A percentile compares a stretch with the other conserved stretches of the same genome.
phyloP scores from a whole-genome alignment of 1,140 invertebrate genomes.

The Penaeus japonicus region DNA sequence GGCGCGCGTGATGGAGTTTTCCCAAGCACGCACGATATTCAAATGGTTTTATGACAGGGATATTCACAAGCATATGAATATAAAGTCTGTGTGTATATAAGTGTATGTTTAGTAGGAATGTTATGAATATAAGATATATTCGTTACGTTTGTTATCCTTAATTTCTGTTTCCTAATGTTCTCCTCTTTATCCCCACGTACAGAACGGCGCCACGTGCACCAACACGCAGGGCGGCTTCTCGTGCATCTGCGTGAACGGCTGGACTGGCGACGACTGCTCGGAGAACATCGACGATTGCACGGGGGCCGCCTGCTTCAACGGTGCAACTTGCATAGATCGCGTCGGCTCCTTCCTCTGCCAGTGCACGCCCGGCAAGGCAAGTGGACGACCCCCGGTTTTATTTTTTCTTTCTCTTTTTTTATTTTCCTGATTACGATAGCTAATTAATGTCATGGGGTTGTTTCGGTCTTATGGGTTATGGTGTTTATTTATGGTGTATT shows the following conservation, averaged over 20 bases:
- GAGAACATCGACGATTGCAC: constrained; percentile 94
- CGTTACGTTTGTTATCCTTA: too few species aligned
- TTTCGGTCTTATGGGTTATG: too few species aligned
- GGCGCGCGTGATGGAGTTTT: not conserved
- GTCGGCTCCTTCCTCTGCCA: constrained; percentile 94
- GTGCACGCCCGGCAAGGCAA: constrained; percentile 94
- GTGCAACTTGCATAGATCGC: constrained; percentile 91
- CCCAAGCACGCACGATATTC: not conserved
- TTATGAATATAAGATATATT: too few species aligned
- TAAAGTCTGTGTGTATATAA: too few species aligned
- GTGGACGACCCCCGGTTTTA: constrained; percentile 64
- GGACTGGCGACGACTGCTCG: constrained; percentile 89
- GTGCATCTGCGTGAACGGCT: constrained; percentile 96
- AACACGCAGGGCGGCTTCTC: constrained; percentile 89
- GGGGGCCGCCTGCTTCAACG: constrained; percentile 92
- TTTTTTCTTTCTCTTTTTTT: constrained; percentile 21
- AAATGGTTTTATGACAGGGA: too few species aligned
- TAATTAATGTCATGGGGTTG: too few species aligned
- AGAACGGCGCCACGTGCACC: constrained; percentile 94
- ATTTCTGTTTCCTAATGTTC: not conserved
- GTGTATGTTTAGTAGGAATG: too few species aligned
- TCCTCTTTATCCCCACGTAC: constrained; percentile 60
- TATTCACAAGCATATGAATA: too few species aligned
- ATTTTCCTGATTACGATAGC: too few species aligned
- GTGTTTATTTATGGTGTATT: too few species aligned